These are phyloP conservation scores for Pelosia muscerda DNA, from an alignment of 2,888 invertebrate genomes.

Conservation along the genomic window DNA sequence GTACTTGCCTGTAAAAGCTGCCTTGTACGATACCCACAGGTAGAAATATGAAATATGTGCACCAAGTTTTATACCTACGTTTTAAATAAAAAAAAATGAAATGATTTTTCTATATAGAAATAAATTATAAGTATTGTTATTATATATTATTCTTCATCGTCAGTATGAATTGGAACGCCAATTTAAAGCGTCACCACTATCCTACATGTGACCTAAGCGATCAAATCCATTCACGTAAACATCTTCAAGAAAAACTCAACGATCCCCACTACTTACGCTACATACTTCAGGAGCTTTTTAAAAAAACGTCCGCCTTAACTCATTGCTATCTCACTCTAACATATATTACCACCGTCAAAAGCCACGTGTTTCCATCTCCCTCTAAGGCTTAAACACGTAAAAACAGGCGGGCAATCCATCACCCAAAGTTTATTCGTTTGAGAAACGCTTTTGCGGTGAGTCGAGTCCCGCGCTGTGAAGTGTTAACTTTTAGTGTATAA, in stretches of 20 bases:
- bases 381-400: conserved; percentile 80
- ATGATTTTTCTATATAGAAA: too few species aligned
- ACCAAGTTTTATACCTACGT: too few species aligned
- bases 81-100: too few species aligned
- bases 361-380: conserved; percentile 61
- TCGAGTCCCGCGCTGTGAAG: conserved; percentile 72
- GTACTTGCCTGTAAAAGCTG: too few species aligned
- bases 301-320: conserved; percentile 78
- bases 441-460: conserved; percentile 83
- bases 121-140: too few species aligned
- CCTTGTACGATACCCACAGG: too few species aligned
- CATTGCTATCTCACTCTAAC: conserved; percentile 63
- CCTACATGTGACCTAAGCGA: conserved; percentile 72
- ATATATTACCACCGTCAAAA: conserved; percentile 12
- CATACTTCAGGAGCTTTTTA: conserved; percentile 78
- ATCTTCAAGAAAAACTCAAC: conserved; percentile 86
- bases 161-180: conserved; percentile 51
- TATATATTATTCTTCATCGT: background rate
- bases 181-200: conserved; percentile 58
- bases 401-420: conserved; percentile 83
- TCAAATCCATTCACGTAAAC: conserved; percentile 86
- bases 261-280: conserved; percentile 86
- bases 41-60: too few species aligned
- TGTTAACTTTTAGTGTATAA: conserved; percentile 65
- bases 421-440: conserved; percentile 85